Evolutionary conservation across 2,797 vertebrate species (phyloP), one percentile per base, ranked within the genome.

Genomic region (Channallabes apus): DNA sequence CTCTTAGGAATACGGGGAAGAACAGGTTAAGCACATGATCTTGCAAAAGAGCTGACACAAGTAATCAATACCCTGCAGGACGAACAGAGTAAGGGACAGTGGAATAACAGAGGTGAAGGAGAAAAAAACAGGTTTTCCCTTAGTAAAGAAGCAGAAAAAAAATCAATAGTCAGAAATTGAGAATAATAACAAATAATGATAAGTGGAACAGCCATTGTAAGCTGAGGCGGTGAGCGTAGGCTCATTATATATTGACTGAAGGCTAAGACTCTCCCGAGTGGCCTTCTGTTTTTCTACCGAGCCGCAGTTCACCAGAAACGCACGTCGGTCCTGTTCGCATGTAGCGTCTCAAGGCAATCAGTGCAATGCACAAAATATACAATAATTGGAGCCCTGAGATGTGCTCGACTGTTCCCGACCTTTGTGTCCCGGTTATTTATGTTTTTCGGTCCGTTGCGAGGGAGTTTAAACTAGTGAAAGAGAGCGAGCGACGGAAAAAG

Each of bases 171-270:
- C n/a, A 84, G 90, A 92, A 91, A 92, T 90, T 89, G 84, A 90
- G 88, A 91, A 92, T 93, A 91, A 94, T 93, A 92, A 92, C 87
- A 92, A 92, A 91, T 92, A 93, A 93, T 88, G 75, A 89, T 90
- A 90, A 88, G 91, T 87, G 92, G 89, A 41, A 88, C 90, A 89
- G 88, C 83, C 86, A 92, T 91, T 90, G 92, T 90, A 87, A 90
- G 88, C 91, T 88, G 88, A 90, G 91, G 91, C 91, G 87, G 90
- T 88, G 20, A 88, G 90, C 88, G 18, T 86, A 92, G 92, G 90
- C 89, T 90, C 87, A 87, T 89, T 93, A 91, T 87, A 79, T 92
- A 95, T 94, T n/a, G 92, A 94, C 90, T 89, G 51, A 46, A 62
- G 85, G 82, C 84, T 87, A 90, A 91, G 90, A 83, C 85, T 61